A percentile compares a stretch with the other conserved stretches of the same genome.
These are phyloP conservation scores for Lapara coniferarum DNA, from an alignment of 2,888 invertebrate species.

Conservation along the genomic window DNA sequence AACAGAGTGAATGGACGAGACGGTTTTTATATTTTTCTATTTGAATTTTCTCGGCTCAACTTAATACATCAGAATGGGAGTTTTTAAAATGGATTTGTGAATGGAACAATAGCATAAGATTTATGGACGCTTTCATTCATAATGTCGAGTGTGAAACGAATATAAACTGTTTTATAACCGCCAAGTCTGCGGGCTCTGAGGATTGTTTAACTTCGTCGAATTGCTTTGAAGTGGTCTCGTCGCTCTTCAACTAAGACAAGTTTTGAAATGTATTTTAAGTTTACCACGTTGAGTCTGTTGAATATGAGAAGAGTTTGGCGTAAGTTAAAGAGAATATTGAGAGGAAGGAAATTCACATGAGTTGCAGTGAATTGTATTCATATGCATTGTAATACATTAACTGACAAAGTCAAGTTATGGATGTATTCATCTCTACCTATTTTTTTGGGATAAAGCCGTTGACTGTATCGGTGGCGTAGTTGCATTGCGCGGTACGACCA, in stretches of 20 bases:
- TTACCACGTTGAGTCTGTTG: not conserved
- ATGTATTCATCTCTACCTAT: no score
- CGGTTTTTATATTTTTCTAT: conserved; percentile 13
- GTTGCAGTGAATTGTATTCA: not conserved
- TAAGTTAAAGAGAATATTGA: not conserved
- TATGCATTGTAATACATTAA: not conserved
- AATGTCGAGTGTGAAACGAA: conserved; percentile 3
- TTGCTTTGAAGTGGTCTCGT: not conserved
- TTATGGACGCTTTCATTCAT: conserved; percentile 17
- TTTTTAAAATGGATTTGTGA: conserved; percentile 18
- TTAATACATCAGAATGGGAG: conserved; percentile 18
- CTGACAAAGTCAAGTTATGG: not conserved
- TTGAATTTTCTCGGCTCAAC: conserved; percentile 16
- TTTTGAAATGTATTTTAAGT: not conserved
- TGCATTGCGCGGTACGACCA: no score
- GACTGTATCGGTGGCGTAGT: no score
- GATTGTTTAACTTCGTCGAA: not conserved
- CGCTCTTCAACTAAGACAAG: not conserved
- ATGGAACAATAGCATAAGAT: conserved; percentile 13
- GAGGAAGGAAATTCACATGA: not conserved
- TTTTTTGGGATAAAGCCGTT: no score
- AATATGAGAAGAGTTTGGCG: not conserved
- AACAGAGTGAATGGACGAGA: conserved; percentile 15
- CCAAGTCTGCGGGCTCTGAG: not conserved
- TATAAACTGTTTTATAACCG: conserved; percentile 4